phyloP scores from a whole-genome alignment of 2,888 invertebrate genomes.

The Dysmachus trigonus region DNA sequence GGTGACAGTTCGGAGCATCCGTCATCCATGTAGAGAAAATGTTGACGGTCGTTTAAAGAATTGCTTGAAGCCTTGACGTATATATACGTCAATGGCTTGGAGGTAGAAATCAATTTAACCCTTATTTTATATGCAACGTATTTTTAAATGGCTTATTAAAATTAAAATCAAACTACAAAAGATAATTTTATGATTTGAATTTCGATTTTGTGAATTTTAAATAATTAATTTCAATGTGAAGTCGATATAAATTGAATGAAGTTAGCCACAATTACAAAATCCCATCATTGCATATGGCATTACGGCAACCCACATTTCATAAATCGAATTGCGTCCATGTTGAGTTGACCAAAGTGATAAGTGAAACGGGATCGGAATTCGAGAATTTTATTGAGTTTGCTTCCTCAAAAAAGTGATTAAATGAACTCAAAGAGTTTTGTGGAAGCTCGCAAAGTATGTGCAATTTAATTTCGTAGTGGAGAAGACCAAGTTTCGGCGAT shows the following conservation, averaged over 20 bases:
- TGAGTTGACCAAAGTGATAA: conserved; percentile 35
- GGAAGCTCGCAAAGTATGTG: not conserved
- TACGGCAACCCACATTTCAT: not conserved
- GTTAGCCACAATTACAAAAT: not conserved
- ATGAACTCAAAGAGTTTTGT: not conserved
- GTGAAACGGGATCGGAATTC: conserved; percentile 28
- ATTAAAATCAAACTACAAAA: not conserved
- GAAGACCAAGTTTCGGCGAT: not conserved
- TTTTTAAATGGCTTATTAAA: too few species aligned
- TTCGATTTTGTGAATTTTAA: too few species aligned
- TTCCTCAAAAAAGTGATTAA: not conserved
- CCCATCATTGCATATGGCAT: not conserved
- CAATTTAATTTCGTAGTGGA: not conserved
- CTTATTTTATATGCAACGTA: not conserved
- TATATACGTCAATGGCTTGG: not conserved
- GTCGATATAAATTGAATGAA: not conserved
- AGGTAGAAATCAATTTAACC: not conserved
- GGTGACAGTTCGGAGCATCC: not conserved
- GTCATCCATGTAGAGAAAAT: not conserved
- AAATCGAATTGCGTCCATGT: conserved; percentile 31
- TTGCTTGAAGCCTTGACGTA: not conserved
- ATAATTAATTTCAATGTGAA: not conserved
- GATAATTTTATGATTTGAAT: too few species aligned
- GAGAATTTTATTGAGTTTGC: not conserved
- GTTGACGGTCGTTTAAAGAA: not conserved